Evolutionary conservation across 2,797 vertebrate species (phyloP).

Genomic region (Aulostomus chinensis): DNA sequence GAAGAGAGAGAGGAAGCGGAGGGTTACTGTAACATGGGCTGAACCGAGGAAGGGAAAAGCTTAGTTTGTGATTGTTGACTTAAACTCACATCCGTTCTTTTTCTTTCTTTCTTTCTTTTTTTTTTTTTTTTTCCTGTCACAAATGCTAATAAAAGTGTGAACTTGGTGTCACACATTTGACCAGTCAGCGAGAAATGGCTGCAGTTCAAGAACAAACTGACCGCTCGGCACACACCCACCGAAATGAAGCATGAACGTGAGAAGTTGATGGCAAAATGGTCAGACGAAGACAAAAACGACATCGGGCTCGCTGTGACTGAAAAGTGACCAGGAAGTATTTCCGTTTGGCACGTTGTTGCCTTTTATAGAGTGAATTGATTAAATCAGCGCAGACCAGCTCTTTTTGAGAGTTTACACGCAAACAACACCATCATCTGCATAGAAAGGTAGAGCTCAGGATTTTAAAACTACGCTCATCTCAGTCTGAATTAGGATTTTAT

Average conservation of each 20-base stretch:
- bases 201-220: slow-evolving; percentile 40
- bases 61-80: no score
- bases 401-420: no score
- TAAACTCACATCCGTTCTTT: neutral
- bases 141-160: slow-evolving; percentile 20
- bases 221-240: neutral
- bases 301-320: neutral
- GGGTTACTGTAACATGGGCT: neutral
- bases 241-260: neutral
- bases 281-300: neutral
- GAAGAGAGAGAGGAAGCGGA: slow-evolving; percentile 3
- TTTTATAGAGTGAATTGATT: no score
- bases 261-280: neutral
- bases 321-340: neutral
- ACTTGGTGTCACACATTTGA: slow-evolving; percentile 27
- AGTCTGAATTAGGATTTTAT: no score
- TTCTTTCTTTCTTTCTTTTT: slow-evolving; percentile 1
- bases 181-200: slow-evolving; percentile 47
- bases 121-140: slow-evolving; percentile 12
- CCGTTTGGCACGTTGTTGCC: no score
- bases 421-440: no score
- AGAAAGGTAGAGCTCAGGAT: no score
- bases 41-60: no score
- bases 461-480: no score
- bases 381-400: no score